Conservation (phyloP, 2,888 invertebrate genomes). For the Hydrotaea cyrtoneurina region DNA sequence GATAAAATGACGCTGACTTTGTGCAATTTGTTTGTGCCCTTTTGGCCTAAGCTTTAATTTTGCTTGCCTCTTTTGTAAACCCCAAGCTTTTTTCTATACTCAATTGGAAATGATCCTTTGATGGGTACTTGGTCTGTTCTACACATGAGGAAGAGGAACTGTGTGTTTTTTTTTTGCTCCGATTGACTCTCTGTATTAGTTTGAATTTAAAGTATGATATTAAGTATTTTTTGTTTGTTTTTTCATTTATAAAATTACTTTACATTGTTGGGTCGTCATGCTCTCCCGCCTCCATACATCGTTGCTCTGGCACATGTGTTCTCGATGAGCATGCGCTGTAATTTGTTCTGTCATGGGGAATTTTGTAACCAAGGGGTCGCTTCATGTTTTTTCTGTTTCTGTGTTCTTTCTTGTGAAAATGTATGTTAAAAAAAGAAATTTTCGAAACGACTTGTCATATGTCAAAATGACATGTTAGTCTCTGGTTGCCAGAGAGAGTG, state of each 20-base stretch:
- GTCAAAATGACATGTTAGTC: slow-evolving; percentile 42
- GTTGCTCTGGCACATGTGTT: slow-evolving; percentile 42
- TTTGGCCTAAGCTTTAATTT: too few relatives aligned
- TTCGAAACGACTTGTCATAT: slow-evolving; percentile 43
- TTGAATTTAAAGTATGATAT: neutral
- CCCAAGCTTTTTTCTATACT: too few relatives aligned
- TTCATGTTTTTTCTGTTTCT: neutral
- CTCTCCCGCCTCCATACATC: neutral
- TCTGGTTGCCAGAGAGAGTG: neutral
- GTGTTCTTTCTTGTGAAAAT: slow-evolving; percentile 22
- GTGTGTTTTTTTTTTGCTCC: too few relatives aligned
- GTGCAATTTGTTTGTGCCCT: too few relatives aligned
- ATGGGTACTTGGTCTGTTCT: too few relatives aligned
- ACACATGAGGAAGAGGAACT: too few relatives aligned
- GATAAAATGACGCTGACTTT: too few relatives aligned
- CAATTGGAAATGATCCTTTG: too few relatives aligned
- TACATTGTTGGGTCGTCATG: neutral
- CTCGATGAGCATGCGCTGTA: slow-evolving; percentile 51
- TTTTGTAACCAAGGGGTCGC: slow-evolving; percentile 61
- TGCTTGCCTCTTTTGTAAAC: too few relatives aligned
- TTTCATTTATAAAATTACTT: too few relatives aligned
- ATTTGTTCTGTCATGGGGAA: slow-evolving; percentile 17
- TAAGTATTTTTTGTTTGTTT: slow-evolving; percentile 8
- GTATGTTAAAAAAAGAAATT: slow-evolving; percentile 40
- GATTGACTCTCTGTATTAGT: neutral